A percentile compares a stretch with the other conserved stretches of the same genome.
These are phyloP conservation scores for Volucella zonaria DNA, from an alignment of 2,888 invertebrate genomes.

Conservation along the genomic window DNA sequence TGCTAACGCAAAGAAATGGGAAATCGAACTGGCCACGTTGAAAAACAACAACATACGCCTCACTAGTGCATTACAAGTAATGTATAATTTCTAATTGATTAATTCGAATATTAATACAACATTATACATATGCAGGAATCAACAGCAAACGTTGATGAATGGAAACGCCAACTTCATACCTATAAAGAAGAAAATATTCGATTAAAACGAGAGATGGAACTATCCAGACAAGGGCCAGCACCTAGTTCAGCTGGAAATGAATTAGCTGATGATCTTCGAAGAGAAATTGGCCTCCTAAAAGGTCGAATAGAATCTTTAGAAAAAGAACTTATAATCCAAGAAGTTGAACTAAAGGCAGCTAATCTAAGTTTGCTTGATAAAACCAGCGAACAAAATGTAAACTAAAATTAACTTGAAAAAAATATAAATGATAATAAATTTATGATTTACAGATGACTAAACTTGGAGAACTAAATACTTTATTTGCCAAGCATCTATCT, in stretches of 20 bases:
- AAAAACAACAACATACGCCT: slow-evolving; percentile 97
- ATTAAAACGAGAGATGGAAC: slow-evolving; percentile 89
- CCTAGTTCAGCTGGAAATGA: slow-evolving; percentile 86
- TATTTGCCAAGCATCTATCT: slow-evolving; percentile 81
- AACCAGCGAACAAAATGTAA: slow-evolving; percentile 90
- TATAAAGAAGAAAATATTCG: slow-evolving; percentile 95
- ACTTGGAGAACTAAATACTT: slow-evolving; percentile 80
- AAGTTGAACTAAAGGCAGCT: slow-evolving; percentile 89
- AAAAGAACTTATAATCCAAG: slow-evolving; percentile 91
- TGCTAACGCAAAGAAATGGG: slow-evolving; percentile 99
- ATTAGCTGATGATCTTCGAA: slow-evolving; percentile 89
- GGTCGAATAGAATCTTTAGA: slow-evolving; percentile 92
- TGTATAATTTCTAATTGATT: not conserved
- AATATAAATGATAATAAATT: not conserved
- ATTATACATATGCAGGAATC: slow-evolving; percentile 85
- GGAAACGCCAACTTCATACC: slow-evolving; percentile 97
- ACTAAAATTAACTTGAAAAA: not conserved
- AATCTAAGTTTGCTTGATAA: slow-evolving; percentile 82
- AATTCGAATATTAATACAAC: not conserved
- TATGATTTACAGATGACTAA: slow-evolving; percentile 79
- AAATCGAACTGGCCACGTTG: slow-evolving; percentile 96
- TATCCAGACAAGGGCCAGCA: slow-evolving; percentile 87
- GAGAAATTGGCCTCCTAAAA: slow-evolving; percentile 88
- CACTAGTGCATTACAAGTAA: slow-evolving; percentile 94
- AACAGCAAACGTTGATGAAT: slow-evolving; percentile 98